Base-by-base conservation (phyloP, 2,888 invertebrate species). In the Dioctria linearis region DNA sequence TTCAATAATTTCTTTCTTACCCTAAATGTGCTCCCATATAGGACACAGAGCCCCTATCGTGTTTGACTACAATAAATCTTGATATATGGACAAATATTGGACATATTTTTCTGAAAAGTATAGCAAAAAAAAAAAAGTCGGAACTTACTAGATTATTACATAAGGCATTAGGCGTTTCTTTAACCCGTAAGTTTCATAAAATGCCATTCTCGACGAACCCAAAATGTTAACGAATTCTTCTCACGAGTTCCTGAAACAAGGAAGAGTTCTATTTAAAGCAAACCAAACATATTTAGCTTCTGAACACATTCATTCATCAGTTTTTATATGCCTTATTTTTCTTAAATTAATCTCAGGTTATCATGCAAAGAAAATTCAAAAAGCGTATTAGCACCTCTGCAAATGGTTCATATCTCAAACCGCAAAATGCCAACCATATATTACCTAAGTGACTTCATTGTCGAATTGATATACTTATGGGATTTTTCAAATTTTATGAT, bases 301-400 rank as follows among this genome's bases (percentile, higher is more conserved):
- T 25, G 25, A 25, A 25, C 2, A 25, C 25, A 25, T 25, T 1
- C 2, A 25, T 25, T 1, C 25, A 5, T 13, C 13, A 69, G 51
- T 51, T 69, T 37, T 39, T 43, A 9, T 69, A 5, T 51, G 69
- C 69, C 51, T 69, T 69, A 8, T 49, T 51, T 49, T 51, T 46
- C 69, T 25, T 39, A 25, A 25, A 49, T 69, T 69, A 51, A 37
- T 51, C 37, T 39, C 51, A 8, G n/a, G 6, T 42, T 40, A 73
- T 57, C 73, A 73, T 73, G 73, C 42, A 42, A 69, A 51, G 69
- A 69, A 51, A 51, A 51, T 51, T n/a, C 59, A 51, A 13, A 37
- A 25, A 73, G 11, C 59, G 39, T n/a, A 73, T 73, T 73, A 73
- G 73, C 40, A 57, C 42, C 51, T 13, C 6, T 13, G 25, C 11